Evolutionary conservation across 2,113 vertebrate species (phyloP).

Genomic region (Calyptomena viridis): DNA sequence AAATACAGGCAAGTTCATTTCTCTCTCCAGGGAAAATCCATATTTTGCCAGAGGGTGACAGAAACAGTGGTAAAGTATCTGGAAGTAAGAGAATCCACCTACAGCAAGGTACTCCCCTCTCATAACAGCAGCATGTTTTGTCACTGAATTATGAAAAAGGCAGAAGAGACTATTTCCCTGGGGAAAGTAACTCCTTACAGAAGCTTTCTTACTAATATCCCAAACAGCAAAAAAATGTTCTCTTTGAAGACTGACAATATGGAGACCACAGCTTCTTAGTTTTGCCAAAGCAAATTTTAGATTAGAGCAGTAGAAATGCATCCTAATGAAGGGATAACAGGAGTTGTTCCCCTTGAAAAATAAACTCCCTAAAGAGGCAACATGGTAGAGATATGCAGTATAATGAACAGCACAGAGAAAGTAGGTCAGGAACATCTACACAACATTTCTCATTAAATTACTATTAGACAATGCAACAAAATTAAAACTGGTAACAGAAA

Average conservation of each 20-base stretch:
- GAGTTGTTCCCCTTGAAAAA: not conserved
- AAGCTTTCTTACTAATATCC: not conserved
- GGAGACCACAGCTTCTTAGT: not conserved
- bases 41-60: not conserved
- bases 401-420: not conserved
- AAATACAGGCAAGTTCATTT: not conserved
- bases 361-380: not conserved
- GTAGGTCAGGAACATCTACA: constrained; percentile 9
- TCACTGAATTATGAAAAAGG: constrained; percentile 3
- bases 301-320: not conserved
- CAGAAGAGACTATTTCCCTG: not conserved
- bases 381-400: not conserved
- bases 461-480: not conserved
- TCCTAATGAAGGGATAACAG: not conserved
- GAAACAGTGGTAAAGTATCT: not conserved
- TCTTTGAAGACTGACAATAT: not conserved
- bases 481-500: not conserved
- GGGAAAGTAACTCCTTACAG: not conserved
- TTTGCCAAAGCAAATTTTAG: not conserved
- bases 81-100: not conserved
- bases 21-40: not conserved
- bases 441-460: not conserved
- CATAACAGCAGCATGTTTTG: not conserved
- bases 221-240: not conserved
- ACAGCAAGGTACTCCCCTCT: not conserved